Evolutionary conservation across 2,113 vertebrate genomes (phyloP).

Genomic region (Callopanchax toddi): DNA sequence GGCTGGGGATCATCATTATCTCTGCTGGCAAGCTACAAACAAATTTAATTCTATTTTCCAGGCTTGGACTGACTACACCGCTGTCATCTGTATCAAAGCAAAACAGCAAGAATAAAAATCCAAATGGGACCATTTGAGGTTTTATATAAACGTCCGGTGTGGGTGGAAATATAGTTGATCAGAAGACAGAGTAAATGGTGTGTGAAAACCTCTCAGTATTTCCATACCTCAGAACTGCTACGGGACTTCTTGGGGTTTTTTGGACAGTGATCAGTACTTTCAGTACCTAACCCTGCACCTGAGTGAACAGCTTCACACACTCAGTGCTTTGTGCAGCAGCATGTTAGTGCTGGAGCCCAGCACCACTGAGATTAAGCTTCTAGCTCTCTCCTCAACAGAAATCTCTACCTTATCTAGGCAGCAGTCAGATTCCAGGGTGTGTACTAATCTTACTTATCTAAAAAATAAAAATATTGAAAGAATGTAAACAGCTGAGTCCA

Average conservation of each 20-base stretch:
- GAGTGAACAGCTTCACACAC: constrained; percentile 42
- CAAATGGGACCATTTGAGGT: not conserved
- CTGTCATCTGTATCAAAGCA: constrained; percentile 9
- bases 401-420: constrained; percentile 57
- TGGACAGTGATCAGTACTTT: constrained; percentile 15
- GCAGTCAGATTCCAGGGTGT: constrained; percentile 24
- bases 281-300: constrained; percentile 26
- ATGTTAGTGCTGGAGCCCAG: constrained; percentile 54
- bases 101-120: constrained; percentile 17
- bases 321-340: constrained; percentile 51
- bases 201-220: constrained; percentile 29
- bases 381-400: constrained; percentile 44
- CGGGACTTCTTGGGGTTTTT: constrained; percentile 15
- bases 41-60: constrained; percentile 21
- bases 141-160: constrained; percentile 23
- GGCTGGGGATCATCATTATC: constrained; percentile 1
- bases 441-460: constrained; percentile 6
- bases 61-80: not conserved
- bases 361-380: constrained; percentile 37
- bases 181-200: constrained; percentile 20
- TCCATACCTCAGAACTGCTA: not conserved
- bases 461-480: not conserved
- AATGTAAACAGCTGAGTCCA: no score
- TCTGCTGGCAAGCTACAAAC: constrained; percentile 15
- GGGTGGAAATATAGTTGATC: constrained; percentile 15